Evolutionary conservation across 2,888 invertebrate genomes (phyloP).

Genomic region (Oxycera nigricornis): DNA sequence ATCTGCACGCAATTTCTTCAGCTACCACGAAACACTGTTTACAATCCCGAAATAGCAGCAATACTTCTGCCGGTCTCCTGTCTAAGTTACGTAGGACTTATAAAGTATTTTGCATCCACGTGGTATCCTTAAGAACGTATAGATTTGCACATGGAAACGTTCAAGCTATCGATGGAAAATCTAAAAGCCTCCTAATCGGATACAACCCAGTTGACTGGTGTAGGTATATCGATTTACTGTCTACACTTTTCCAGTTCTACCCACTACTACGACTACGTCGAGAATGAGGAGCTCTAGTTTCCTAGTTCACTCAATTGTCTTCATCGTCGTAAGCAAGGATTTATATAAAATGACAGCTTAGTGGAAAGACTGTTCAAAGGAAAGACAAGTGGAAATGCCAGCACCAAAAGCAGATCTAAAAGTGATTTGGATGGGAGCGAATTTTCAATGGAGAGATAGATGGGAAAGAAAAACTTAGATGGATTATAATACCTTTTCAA

Average conservation of each 20-base stretch:
- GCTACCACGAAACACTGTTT: neutral
- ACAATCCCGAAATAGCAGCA: neutral
- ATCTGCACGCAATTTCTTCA: neutral
- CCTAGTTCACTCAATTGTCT: neutral
- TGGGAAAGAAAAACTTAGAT: neutral
- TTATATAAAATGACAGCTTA: neutral
- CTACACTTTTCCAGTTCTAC: neutral
- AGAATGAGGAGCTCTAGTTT: neutral
- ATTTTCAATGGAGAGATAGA: neutral
- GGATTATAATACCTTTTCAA: constrained; percentile 9
- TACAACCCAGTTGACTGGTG: neutral
- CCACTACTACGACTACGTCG: neutral
- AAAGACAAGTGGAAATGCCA: neutral
- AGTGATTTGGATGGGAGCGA: neutral
- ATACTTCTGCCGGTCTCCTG: neutral
- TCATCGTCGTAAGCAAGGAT: neutral
- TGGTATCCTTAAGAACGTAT: neutral
- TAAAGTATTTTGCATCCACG: neutral
- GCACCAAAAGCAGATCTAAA: neutral
- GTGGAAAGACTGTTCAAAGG: neutral
- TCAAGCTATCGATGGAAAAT: neutral
- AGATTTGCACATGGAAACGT: neutral
- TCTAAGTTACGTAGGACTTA: neutral
- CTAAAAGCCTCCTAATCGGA: constrained; percentile 5
- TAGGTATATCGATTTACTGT: neutral